Evolutionary conservation across 1,140 invertebrate species (phyloP).

Genomic region (Drusus annulatus): DNA sequence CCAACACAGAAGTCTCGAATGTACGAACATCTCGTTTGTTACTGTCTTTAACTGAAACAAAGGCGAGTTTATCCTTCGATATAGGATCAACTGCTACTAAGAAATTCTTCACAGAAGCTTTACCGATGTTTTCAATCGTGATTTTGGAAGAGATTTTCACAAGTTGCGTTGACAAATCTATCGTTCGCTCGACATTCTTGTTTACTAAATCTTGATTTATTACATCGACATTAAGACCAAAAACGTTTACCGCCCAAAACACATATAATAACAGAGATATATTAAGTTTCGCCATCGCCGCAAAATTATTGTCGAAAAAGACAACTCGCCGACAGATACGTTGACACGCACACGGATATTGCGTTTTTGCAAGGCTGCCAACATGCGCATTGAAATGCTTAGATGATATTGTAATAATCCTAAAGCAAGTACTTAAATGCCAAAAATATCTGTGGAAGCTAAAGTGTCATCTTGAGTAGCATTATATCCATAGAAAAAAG

Average conservation of each 20-base stretch:
- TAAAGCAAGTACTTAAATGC: too few relatives aligned
- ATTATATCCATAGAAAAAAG: too few relatives aligned
- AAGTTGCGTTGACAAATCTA: slow-evolving; percentile 91
- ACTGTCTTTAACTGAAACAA: slow-evolving; percentile 80
- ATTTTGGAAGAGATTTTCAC: slow-evolving; percentile 87
- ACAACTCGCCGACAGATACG: slow-evolving; percentile 20
- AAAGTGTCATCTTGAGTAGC: too few relatives aligned
- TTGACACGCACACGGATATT: slow-evolving; percentile 46
- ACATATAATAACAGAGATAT: slow-evolving; percentile 44
- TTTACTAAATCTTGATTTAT: slow-evolving; percentile 76
- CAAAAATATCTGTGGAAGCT: too few relatives aligned
- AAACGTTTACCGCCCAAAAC: slow-evolving; percentile 1
- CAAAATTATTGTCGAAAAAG: slow-evolving; percentile 19
- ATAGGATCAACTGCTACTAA: slow-evolving; percentile 80
- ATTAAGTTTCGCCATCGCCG: slow-evolving; percentile 41
- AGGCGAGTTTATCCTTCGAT: slow-evolving; percentile 79
- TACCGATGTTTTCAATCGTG: slow-evolving; percentile 86
- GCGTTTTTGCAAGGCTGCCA: neutral
- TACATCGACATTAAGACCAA: slow-evolving; percentile 62
- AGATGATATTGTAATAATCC: too few relatives aligned
- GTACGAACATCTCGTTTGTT: slow-evolving; percentile 77
- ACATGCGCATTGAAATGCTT: neutral
- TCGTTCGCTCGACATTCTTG: slow-evolving; percentile 86
- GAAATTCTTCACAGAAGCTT: slow-evolving; percentile 79
- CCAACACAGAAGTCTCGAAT: slow-evolving; percentile 70